These are phyloP conservation scores for Sylvilagus floridanus DNA, from an alignment of 2,797 vertebrate species.

Conservation along the genomic window DNA sequence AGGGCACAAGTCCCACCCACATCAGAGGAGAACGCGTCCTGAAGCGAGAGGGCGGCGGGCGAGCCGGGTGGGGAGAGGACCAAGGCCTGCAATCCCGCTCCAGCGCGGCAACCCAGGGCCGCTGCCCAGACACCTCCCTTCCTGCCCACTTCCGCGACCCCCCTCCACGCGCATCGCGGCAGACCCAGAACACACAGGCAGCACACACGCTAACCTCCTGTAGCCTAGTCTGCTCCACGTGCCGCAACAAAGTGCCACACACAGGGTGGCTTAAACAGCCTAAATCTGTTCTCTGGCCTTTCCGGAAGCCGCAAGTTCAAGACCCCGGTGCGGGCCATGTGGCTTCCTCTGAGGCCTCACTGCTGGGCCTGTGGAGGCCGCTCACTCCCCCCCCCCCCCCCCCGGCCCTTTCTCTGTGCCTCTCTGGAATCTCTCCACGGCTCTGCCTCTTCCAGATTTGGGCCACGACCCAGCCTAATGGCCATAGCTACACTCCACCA, in stretches of 20 bases:
- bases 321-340: not conserved
- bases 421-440: not conserved
- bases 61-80: not conserved
- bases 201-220: no score
- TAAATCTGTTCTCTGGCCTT: no score
- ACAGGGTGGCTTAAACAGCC: no score
- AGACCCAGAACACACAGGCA: not conserved
- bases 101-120: not conserved
- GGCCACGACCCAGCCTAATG: no score
- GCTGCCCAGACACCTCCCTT: not conserved
- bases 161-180: not conserved
- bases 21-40: conserved; percentile 18
- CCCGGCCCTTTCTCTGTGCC: fast-evolving
- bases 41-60: not conserved
- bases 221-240: not conserved
- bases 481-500: no score
- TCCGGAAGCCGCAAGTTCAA: not conserved
- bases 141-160: not conserved
- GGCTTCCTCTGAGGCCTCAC: not conserved
- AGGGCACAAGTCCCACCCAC: conserved; percentile 45
- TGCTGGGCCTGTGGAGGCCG: not conserved
- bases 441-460: not conserved
- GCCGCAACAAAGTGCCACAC: not conserved
- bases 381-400: not conserved
- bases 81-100: not conserved